These are phyloP conservation scores for Trichomalopsis sarcophagae DNA, from an alignment of 1,140 invertebrate species.

Conservation along the genomic window DNA sequence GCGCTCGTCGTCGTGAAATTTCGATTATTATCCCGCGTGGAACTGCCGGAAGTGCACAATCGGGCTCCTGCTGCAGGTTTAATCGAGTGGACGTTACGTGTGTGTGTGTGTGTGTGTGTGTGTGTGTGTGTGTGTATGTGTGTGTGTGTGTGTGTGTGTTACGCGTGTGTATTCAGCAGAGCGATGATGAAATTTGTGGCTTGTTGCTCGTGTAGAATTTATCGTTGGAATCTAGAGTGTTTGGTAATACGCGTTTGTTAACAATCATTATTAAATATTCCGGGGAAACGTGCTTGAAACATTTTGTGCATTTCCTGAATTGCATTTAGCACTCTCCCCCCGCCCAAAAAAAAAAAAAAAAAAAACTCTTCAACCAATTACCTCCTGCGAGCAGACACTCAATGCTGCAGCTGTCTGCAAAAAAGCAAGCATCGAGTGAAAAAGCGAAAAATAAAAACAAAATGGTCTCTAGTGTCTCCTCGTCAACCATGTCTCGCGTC, in stretches of 20 bases:
- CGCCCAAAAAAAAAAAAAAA: too few relatives aligned
- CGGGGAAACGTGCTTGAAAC: too few relatives aligned
- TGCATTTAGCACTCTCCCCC: too few relatives aligned
- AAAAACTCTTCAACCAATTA: not conserved
- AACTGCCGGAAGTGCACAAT: slow-evolving; percentile 24
- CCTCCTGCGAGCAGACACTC: not conserved
- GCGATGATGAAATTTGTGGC: too few relatives aligned
- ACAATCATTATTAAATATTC: too few relatives aligned
- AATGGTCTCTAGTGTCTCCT: slow-evolving; percentile 59
- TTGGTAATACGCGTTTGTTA: too few relatives aligned
- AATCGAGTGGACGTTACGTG: not conserved
- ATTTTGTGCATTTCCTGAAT: too few relatives aligned
- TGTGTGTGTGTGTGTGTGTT: not conserved
- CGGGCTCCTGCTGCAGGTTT: not conserved
- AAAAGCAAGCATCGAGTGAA: slow-evolving; percentile 6
- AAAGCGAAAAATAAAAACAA: slow-evolving; percentile 57
- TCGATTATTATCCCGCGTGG: slow-evolving; percentile 24
- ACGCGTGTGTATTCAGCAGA: not conserved
- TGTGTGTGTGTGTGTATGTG: not conserved
- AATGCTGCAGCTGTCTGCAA: not conserved
- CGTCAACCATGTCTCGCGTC: slow-evolving; percentile 56
- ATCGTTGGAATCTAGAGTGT: too few relatives aligned
- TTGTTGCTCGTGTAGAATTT: too few relatives aligned
- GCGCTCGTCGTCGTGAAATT: slow-evolving; percentile 23
- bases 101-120: not conserved